Conservation (phyloP, 2,888 invertebrate genomes). For the Sicus ferrugineus region DNA sequence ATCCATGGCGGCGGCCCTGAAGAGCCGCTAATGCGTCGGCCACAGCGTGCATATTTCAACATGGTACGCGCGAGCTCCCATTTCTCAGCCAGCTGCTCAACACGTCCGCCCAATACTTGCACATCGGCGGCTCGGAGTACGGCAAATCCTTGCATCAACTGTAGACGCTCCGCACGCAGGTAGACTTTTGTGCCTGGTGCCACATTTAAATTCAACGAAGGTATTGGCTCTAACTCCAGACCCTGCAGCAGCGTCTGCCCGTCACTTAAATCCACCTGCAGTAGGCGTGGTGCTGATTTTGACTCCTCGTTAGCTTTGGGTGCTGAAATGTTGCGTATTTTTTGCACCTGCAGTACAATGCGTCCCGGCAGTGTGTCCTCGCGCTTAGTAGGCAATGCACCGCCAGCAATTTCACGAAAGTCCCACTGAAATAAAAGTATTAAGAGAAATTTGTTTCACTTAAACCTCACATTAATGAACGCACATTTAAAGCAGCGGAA, state of each 20-base stretch:
- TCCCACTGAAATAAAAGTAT: constrained; percentile 65
- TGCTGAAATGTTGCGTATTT: constrained; percentile 86
- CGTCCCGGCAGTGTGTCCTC: constrained; percentile 65
- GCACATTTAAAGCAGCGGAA: constrained; percentile 76
- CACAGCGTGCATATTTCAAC: constrained; percentile 69
- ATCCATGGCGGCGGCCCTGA: constrained; percentile 92
- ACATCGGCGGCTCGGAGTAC: constrained; percentile 75
- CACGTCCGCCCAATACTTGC: constrained; percentile 83
- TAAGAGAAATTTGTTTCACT: constrained; percentile 2
- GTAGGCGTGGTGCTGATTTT: constrained; percentile 80
- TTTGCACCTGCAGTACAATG: constrained; percentile 87
- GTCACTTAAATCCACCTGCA: constrained; percentile 85
- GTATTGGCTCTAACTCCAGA: constrained; percentile 77
- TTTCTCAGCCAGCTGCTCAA: constrained; percentile 82
- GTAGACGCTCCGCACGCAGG: constrained; percentile 67
- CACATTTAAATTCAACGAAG: constrained; percentile 78
- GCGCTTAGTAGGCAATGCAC: constrained; percentile 74
- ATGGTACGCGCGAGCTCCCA: constrained; percentile 81
- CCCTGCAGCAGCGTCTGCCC: constrained; percentile 81
- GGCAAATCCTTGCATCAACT: constrained; percentile 77
- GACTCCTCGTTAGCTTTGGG: constrained; percentile 92
- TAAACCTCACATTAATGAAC: constrained; percentile 55
- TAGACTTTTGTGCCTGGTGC: constrained; percentile 88
- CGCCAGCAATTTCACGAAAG: constrained; percentile 82
- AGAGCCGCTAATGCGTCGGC: constrained; percentile 58